phyloP scores from a whole-genome alignment of 2,113 vertebrate species.

The Neodon shergylaensis region DNA sequence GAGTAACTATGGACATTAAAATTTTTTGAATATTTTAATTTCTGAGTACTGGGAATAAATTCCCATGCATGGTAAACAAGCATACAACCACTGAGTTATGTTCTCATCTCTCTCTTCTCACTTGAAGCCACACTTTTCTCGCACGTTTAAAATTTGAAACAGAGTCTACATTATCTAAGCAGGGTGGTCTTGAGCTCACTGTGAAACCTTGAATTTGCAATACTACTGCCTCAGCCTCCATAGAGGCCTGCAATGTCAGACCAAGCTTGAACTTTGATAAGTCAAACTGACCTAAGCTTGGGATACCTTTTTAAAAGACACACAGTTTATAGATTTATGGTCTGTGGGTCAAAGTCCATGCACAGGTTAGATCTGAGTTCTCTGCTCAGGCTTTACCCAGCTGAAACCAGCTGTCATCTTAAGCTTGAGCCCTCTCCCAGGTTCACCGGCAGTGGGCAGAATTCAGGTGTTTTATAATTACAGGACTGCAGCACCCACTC shows the following conservation, averaged over 20 bases:
- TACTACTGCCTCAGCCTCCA: too few species aligned
- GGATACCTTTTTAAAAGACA: not conserved
- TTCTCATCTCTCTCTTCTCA: not conserved
- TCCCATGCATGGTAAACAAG: not conserved
- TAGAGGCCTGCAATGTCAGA: not conserved
- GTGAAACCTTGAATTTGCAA: too few species aligned
- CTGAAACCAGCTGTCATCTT: too few species aligned
- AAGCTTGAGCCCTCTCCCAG: not conserved
- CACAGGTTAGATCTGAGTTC: not conserved
- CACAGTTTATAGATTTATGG: not conserved
- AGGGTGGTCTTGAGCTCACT: not conserved
- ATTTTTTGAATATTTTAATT: not conserved
- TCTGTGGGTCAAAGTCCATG: not conserved
- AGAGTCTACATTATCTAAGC: not conserved
- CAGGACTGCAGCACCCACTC: not conserved
- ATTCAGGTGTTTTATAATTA: not conserved
- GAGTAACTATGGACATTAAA: not conserved
- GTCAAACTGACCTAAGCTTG: not conserved
- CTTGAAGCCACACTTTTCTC: not conserved
- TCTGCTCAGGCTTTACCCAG: not conserved
- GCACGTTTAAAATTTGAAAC: not conserved
- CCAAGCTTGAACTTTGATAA: not conserved
- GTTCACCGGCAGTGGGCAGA: not conserved
- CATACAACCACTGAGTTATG: not conserved
- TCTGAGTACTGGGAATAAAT: not conserved